A percentile compares a stretch with the other conserved stretches of the same genome.
These are phyloP conservation scores for Collichthys lucidus DNA, from an alignment of 2,113 vertebrate species.

Conservation along the genomic window DNA sequence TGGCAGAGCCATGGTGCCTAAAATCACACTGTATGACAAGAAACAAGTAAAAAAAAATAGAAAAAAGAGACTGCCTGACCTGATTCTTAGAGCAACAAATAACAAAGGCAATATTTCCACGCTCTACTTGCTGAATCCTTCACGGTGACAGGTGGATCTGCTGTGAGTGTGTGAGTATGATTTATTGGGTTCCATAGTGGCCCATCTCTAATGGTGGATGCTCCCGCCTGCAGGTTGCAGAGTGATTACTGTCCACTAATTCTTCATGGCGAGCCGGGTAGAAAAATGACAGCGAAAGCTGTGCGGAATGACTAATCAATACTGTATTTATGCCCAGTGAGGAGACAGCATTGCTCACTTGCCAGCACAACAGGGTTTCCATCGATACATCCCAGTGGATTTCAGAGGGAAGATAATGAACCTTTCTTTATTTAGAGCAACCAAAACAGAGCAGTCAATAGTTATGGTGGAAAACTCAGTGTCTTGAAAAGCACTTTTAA, in stretches of 20 bases:
- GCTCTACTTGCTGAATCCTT: constrained; percentile 73
- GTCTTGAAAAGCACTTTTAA: constrained; percentile 63
- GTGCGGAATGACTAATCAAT: constrained; percentile 83
- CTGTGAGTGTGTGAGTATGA: constrained; percentile 62
- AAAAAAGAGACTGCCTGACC: constrained; percentile 38
- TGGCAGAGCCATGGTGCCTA: constrained; percentile 1
- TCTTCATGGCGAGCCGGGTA: constrained; percentile 61
- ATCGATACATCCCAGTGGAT: constrained; percentile 72
- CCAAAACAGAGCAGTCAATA: constrained; percentile 70
- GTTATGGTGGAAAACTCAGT: constrained; percentile 55
- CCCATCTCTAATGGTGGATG: constrained; percentile 74
- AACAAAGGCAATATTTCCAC: constrained; percentile 69
- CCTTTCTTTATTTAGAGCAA: constrained; percentile 77
- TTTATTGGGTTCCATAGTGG: constrained; percentile 63
- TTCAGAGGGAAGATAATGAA: constrained; percentile 74
- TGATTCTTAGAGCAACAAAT: constrained; percentile 67
- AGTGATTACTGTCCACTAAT: constrained; percentile 83
- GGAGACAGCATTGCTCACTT: constrained; percentile 80
- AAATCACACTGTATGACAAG: constrained; percentile 21
- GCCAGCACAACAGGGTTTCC: constrained; percentile 72
- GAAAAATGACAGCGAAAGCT: constrained; percentile 81
- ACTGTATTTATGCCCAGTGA: constrained; percentile 81
- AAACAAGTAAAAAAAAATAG: neutral
- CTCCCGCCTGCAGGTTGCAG: constrained; percentile 73
- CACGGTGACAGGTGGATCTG: constrained; percentile 66